A percentile compares a stretch with the other conserved stretches of the same genome.
These are phyloP conservation scores for Taeniopygia guttata DNA, from an alignment of 2,797 vertebrate genomes.

Conservation along the genomic window DNA sequence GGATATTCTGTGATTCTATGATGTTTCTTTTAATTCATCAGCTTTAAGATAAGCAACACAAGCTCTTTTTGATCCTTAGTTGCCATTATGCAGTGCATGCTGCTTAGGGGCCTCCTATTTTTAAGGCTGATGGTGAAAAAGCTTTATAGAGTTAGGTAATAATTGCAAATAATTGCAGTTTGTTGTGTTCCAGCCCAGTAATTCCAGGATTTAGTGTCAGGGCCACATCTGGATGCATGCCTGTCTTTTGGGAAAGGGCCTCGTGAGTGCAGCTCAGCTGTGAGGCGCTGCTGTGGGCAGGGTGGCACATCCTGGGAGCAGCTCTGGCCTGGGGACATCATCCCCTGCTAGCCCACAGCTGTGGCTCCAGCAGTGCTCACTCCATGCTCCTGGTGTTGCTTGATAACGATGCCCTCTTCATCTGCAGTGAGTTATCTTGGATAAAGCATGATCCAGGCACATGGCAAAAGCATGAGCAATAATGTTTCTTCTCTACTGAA, in stretches of 20 bases:
- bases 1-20: background rate
- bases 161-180: background rate
- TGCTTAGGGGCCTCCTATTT: background rate
- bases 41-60: background rate
- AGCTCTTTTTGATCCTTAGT: background rate
- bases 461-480: background rate
- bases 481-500: background rate
- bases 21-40: background rate
- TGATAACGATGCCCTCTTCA: background rate
- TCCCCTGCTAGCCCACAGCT: background rate
- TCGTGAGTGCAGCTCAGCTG: background rate
- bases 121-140: background rate
- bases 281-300: background rate
- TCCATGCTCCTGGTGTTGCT: background rate
- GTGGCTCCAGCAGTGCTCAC: background rate
- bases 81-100: background rate
- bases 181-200: background rate
- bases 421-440: background rate
- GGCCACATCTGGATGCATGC: fast-evolving
- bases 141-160: background rate
- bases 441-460: background rate
- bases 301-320: background rate
- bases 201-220: background rate
- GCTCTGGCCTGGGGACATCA: background rate
- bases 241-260: background rate